Evolutionary conservation across 1,140 invertebrate genomes (phyloP), one percentile per base, ranked within the genome.

Genomic region (Scaptomyza hsui): DNA sequence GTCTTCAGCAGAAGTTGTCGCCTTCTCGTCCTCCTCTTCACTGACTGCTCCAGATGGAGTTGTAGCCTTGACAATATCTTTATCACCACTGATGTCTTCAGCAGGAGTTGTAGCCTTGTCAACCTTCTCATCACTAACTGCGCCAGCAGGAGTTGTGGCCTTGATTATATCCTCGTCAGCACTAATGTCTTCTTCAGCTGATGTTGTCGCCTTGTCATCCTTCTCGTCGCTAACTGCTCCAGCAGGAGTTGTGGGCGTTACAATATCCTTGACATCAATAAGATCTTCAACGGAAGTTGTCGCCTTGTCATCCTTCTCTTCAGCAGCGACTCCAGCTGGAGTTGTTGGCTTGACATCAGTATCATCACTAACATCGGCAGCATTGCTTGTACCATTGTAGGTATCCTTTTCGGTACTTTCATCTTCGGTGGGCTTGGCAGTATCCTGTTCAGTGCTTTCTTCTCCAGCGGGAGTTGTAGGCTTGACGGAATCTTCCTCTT

Each of bases 181-280:
- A 15, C 15, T 52, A 15, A 13, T 7, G 2, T 52, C 48, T 12
- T 51, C 48, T 12, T 51, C 41, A 3, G 10, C 6, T 12, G 44
- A 21, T 48, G 59, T 42, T 15, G 61, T 53, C 6, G 45, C 45
- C 13, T 49, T 49, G 4, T 32, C 12, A 15, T 24, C 35, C 9
- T 45, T 32, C 4, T 53, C 51, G 16, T 37, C 26, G 15, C 13
- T 63, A 6, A n/a, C 9, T 35, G 10, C 32, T 16, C 12, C 18
- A 24, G 65, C 41, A 35, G 45, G n/a, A 15, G 52, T 53, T 51
- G 56, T 62, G 9, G 16, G 19, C 29, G 60, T 55, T 26, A 32
- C 21, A 39, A 16, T 26, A 12, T 51, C 67, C 4, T 45, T 39
- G 1, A 53, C 39, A 12, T 37, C 32, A 12, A 4, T 41, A 12